Evolutionary conservation across 92 coral and sea anemone species (phyloP), one percentile per base, ranked within the genome.

Genomic region (Palythoa grandis): DNA sequence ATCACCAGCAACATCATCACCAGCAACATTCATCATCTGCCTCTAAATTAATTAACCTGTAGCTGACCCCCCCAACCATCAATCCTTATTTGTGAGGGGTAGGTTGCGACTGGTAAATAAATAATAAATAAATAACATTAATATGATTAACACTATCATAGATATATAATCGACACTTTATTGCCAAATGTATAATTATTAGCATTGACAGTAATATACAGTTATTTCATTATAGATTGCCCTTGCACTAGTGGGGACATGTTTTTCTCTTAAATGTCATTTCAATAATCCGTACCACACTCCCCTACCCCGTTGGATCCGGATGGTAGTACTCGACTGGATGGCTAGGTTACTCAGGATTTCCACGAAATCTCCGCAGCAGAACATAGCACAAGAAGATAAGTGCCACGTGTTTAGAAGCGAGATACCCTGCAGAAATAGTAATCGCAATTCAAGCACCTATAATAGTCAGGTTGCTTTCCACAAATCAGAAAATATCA

Each of bases 241-340:
- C 75, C 83, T 93, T 71, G 97, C 97, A 29, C 87, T 93, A 11
- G 86, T 93, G 17, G 94, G 94, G 52, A 93, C 97, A 4, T 93
- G 97, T 52, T 73, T 93, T 47, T 95, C 92, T 13, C 87, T 93
- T 47, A 89, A 87, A 37, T 91, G 94, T 61, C 86, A 93, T 75
- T 93, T 93, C 88, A 91, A 87, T 79, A 88, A 93, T 48, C 97
- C 97, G 3, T 87, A 90, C 29, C 97, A 93, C 60, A 92, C 91
- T 3, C 95, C 94, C 8, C 86, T 93, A 60, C 97, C 97, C 4
- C 60, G 78, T 57, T 93, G 97, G 97, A 88, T 93, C 58, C 87
- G 97, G 65, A 84, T 83, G 65, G 85, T 93, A 7, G 93, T 93
- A 5, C 87, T 93, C 7, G 89, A 87, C 72, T 87, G 97, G 94